A percentile compares a stretch with the other conserved stretches of the same genome.
Conservation (phyloP, 2,888 invertebrate genomes). For the Agriopis marginaria region DNA sequence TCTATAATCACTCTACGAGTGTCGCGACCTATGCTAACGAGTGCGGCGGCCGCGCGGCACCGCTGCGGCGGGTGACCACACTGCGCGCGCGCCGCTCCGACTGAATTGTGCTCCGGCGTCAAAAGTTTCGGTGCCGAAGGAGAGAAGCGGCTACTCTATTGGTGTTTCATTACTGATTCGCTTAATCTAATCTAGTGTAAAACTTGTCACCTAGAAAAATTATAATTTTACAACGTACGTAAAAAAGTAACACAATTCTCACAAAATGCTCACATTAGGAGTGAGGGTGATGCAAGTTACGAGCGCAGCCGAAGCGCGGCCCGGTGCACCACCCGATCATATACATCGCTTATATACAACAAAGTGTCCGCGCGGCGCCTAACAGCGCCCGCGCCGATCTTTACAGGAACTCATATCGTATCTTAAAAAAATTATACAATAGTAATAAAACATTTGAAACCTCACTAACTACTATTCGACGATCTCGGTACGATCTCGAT, state of each 20-base stretch:
- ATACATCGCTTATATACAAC: slow-evolving; percentile 83
- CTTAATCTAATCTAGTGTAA: slow-evolving; percentile 86
- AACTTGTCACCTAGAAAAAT: slow-evolving; percentile 83
- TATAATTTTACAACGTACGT: slow-evolving; percentile 78
- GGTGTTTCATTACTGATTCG: slow-evolving; percentile 85
- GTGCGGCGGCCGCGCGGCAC: slow-evolving; percentile 54
- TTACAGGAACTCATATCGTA: slow-evolving; percentile 87
- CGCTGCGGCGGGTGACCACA: slow-evolving; percentile 6
- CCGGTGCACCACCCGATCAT: slow-evolving; percentile 58
- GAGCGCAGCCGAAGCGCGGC: slow-evolving; percentile 50
- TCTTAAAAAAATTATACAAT: slow-evolving; percentile 85
- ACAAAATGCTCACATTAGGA: slow-evolving; percentile 85
- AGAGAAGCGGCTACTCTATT: slow-evolving; percentile 86
- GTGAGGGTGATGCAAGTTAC: slow-evolving; percentile 77
- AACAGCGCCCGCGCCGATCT: slow-evolving; percentile 71
- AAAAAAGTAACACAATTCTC: slow-evolving; percentile 85
- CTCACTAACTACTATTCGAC: slow-evolving; percentile 86
- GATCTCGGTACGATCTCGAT: slow-evolving; percentile 82
- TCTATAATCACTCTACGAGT: slow-evolving; percentile 83
- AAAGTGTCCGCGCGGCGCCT: slow-evolving; percentile 72
- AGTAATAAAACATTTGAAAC: slow-evolving; percentile 86
- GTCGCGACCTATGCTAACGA: slow-evolving; percentile 80
- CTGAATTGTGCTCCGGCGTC: slow-evolving; percentile 76
- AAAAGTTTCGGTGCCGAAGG: slow-evolving; percentile 80
- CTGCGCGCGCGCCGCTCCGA: slow-evolving; percentile 46